Evolutionary conservation across 2,888 invertebrate genomes (phyloP).

Genomic region (Leptopilina myrica): DNA sequence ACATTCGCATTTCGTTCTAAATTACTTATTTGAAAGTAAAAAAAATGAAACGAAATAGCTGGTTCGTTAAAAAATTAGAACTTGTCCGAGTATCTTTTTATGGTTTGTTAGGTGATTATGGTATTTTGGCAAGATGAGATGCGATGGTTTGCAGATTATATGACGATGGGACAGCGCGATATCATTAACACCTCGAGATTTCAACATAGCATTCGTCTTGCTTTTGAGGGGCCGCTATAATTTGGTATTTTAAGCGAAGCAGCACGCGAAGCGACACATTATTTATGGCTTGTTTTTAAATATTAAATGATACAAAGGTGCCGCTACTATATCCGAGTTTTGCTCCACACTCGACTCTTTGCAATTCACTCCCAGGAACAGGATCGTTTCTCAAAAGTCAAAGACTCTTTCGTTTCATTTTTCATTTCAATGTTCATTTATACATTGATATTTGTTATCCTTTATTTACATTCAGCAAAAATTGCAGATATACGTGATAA

Average conservation of each 20-base stretch:
- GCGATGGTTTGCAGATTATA: conserved; percentile 45
- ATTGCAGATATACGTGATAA: not conserved
- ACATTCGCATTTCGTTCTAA: no score
- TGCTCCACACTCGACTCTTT: conserved; percentile 37
- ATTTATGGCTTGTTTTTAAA: conserved; percentile 77
- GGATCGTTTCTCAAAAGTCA: conserved; percentile 39
- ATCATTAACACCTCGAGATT: conserved; percentile 72
- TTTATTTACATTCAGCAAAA: conserved; percentile 1
- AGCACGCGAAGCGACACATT: conserved; percentile 71
- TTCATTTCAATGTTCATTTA: conserved; percentile 9
- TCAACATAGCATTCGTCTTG: conserved; percentile 75
- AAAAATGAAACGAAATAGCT: no score
- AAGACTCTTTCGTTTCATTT: conserved; percentile 17
- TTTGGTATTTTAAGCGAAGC: conserved; percentile 64
- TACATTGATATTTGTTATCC: not conserved
- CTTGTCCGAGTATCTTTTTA: not conserved
- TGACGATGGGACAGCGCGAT: conserved; percentile 55
- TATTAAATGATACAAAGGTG: conserved; percentile 77
- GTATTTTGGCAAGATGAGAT: conserved; percentile 36
- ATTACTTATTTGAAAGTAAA: no score
- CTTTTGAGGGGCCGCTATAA: conserved; percentile 64
- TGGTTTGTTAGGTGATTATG: conserved; percentile 25
- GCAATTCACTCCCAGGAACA: conserved; percentile 47
- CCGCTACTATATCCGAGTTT: conserved; percentile 58
- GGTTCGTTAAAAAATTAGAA: conserved; percentile 1